Base-by-base conservation (phyloP, 2,888 invertebrate genomes). In the Ephialtes manifestator region DNA sequence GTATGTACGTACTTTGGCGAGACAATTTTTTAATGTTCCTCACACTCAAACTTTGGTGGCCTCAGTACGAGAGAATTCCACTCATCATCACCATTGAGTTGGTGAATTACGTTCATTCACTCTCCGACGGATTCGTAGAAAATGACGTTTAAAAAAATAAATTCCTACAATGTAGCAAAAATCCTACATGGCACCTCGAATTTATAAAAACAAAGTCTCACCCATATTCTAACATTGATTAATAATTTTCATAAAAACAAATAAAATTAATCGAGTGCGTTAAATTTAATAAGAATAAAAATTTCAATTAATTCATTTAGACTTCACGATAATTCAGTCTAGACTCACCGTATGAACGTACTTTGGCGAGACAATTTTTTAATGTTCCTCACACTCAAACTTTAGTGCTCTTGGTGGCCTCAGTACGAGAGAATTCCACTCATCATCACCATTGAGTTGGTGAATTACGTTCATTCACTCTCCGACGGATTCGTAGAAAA, bases 311-410 rank as follows among this genome's bases (percentile, higher is more conserved):
- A n/a, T n/a, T n/a, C n/a, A n/a, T n/a, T n/a, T n/a, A n/a, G n/a
- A n/a, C n/a, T n/a, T n/a, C n/a, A 20, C 20, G 48, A 48, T 7
- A n/a, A n/a, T n/a, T n/a, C 48, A 48, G 48, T 48, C 48, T 48
- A 48, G 48, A 48, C 48, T 15, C 15, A 15, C 15, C 15, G 48
- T n/a, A n/a, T n/a, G 48, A 4, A 48, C 15, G n/a, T 8, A 48
- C 48, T 48, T 48, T 48, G 48, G 48, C 48, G 48, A 48, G 48
- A 48, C 48, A 48, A 48, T n/a, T n/a, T n/a, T n/a, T n/a, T n/a
- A n/a, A n/a, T n/a, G n/a, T n/a, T n/a, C n/a, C n/a, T n/a, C n/a
- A n/a, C n/a, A n/a, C n/a, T n/a, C n/a, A n/a, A n/a, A n/a, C n/a
- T n/a, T n/a, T n/a, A n/a, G n/a, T n/a, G n/a, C n/a, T n/a, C n/a